phyloP scores from a whole-genome alignment of 2,797 vertebrate species.

The Cyclopterus lumpus region DNA sequence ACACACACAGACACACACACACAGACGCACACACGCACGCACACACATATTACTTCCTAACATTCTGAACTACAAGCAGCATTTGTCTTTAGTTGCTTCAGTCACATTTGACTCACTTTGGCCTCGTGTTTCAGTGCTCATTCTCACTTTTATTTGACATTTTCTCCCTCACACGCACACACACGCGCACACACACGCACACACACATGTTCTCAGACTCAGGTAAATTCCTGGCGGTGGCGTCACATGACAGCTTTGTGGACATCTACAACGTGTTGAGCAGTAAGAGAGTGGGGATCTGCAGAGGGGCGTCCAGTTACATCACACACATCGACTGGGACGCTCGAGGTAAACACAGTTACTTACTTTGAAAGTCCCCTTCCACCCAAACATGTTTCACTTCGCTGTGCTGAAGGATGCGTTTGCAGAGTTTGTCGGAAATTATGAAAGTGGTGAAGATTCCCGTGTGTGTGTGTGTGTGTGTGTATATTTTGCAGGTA shows the following conservation, averaged over 20 bases:
- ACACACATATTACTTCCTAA: neutral
- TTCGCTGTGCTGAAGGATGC: neutral
- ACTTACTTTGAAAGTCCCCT: too few species aligned
- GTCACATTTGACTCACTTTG: too few species aligned
- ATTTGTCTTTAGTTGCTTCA: too few species aligned
- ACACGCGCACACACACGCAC: too few species aligned
- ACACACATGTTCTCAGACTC: constrained; percentile 80
- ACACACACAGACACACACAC: constrained; percentile 6
- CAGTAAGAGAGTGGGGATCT: constrained; percentile 96
- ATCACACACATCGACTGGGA: constrained; percentile 98
- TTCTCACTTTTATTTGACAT: too few species aligned
- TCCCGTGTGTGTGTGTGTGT: constrained; percentile 15
- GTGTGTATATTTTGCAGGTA: constrained; percentile 81
- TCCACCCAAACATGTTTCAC: neutral
- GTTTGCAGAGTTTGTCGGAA: neutral
- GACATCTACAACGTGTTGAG: constrained; percentile 95
- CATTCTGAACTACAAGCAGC: neutral
- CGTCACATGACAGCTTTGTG: constrained; percentile 95
- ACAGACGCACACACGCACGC: neutral
- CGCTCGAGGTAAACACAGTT: constrained; percentile 84
- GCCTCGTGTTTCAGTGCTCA: too few species aligned
- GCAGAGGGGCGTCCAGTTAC: constrained; percentile 93
- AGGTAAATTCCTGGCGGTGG: constrained; percentile 95
- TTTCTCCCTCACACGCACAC: too few species aligned
- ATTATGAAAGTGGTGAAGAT: neutral